Base-by-base conservation (phyloP, 92 coral and sea anemone genomes). In the Parazoanthus swiftii region DNA sequence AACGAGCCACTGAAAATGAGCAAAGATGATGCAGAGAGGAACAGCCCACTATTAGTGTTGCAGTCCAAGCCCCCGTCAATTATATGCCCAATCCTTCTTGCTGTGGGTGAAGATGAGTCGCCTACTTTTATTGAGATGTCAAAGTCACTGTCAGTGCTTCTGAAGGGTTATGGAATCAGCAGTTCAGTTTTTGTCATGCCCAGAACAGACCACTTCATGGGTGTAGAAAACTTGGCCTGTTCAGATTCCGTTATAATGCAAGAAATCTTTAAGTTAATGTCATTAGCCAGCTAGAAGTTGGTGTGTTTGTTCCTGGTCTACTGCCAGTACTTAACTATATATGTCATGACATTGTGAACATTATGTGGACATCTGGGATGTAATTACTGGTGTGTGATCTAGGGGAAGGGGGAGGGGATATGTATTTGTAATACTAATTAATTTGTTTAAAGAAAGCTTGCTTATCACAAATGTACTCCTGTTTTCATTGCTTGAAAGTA, bases 81-180 rank as follows among this genome's bases (percentile, higher is more conserved):
- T 44, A 25, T 20, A 7, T 96, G 98, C 85, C 93, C 93, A 48
- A 89, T 95, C 15, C 35, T 90, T 84, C 78, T 93, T 38, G 91
- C 80, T 2, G 65, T 91, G 29, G 98, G 91, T 13, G 98, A 96
- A 79, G 71, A 86, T 51, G 98, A 92, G 29, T 86, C 96, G 16
- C 93, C 98, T 9, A 91, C 88, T 74, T 89, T 93, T 76, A 85
- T 79, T 85, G 87, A 92, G 36, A 95, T 93, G 86, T 83, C 94
- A 5, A 79, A 89, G 58, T 91, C 91, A 33, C 87, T 90, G 70
- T 82, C 29, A 23, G 75, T 89, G 88, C 77, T 88, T 79, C 46
- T 94, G 81, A 79, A 90, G 36, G 39, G 71, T 51, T 89, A 81
- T 82, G 88, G 85, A 20, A 74, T 86, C n/a, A 85, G 58, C 39